A percentile compares a stretch with the other conserved stretches of the same genome.
Conservation (phyloP, 2,113 vertebrate species). For the Plecturocebus donacophilus region DNA sequence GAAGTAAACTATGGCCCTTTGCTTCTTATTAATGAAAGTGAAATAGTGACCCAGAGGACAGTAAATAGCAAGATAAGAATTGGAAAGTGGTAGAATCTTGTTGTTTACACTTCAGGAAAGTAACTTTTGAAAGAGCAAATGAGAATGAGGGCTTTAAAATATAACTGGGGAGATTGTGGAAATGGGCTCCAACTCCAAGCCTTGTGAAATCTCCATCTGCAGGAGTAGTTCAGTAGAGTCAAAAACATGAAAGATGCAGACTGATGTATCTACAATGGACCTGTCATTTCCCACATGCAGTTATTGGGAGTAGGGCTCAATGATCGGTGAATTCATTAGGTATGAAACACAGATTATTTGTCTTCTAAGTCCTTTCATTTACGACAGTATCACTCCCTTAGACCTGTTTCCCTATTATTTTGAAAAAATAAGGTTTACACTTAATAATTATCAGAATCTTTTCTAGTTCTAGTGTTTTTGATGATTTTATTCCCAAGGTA, state of each 20-base stretch:
- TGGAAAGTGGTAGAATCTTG: neutral
- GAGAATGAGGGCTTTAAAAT: neutral
- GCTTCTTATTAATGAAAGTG: neutral
- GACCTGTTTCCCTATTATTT: neutral
- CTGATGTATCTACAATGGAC: too few species aligned
- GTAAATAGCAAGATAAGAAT: neutral
- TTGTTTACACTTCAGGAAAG: neutral
- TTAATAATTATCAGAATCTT: neutral
- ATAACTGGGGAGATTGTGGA: neutral
- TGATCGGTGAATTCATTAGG: neutral
- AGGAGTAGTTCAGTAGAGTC: neutral
- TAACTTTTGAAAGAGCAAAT: neutral
- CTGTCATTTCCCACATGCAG: neutral
- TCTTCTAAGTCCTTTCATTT: neutral
- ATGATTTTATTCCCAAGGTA: neutral
- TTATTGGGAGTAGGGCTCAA: neutral
- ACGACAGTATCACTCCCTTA: neutral
- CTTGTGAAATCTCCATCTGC: neutral
- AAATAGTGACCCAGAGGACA: neutral
- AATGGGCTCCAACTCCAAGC: accelerated
- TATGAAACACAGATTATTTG: neutral
- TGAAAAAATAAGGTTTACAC: neutral
- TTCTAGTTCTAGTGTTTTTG: neutral
- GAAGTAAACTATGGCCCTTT: neutral
- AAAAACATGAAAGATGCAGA: neutral